Percentiles rank a stretch among this genome's conserved stretches.
Conservation (phyloP, 2,888 invertebrate genomes). For the Euplexia lucipara region DNA sequence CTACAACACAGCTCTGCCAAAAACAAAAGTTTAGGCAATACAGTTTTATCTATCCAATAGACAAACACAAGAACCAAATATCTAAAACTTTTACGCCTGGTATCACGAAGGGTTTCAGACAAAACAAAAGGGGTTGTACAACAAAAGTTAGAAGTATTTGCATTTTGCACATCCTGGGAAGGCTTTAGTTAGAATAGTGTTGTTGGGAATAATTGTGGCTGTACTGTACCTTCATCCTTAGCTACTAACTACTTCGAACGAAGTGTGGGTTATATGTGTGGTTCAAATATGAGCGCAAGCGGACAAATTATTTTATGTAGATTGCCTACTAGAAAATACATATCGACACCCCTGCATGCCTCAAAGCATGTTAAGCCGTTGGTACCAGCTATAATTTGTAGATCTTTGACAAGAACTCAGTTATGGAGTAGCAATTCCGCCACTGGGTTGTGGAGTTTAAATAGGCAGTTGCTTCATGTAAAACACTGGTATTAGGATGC, state of each 20-base stretch:
- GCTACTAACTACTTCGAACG: conserved; percentile 76
- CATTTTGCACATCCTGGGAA: conserved; percentile 78
- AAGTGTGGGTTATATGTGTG: conserved; percentile 62
- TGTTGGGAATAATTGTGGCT: conserved; percentile 80
- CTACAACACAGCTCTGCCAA: neutral
- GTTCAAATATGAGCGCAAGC: conserved; percentile 38
- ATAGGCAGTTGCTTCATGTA: too few species aligned
- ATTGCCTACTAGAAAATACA: too few species aligned
- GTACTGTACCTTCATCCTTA: conserved; percentile 70
- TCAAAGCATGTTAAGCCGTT: too few species aligned
- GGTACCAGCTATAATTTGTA: too few species aligned
- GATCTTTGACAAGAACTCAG: too few species aligned
- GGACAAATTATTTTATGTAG: conserved; percentile 8
- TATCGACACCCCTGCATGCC: too few species aligned
- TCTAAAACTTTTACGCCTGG: conserved; percentile 59
- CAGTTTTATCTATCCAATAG: conserved; percentile 48
- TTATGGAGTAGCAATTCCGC: too few species aligned
- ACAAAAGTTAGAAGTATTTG: conserved; percentile 76
- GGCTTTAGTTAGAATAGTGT: conserved; percentile 75
- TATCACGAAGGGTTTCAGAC: conserved; percentile 61
- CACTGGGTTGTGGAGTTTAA: too few species aligned
- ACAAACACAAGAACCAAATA: conserved; percentile 56
- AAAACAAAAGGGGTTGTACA: conserved; percentile 70
- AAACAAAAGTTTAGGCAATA: conserved; percentile 35
- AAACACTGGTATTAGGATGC: too few species aligned